Percentiles rank a stretch among this genome's conserved stretches.
These are phyloP conservation scores for Gambelia wislizenii DNA, from an alignment of 2,797 vertebrate genomes.

Conservation along the genomic window DNA sequence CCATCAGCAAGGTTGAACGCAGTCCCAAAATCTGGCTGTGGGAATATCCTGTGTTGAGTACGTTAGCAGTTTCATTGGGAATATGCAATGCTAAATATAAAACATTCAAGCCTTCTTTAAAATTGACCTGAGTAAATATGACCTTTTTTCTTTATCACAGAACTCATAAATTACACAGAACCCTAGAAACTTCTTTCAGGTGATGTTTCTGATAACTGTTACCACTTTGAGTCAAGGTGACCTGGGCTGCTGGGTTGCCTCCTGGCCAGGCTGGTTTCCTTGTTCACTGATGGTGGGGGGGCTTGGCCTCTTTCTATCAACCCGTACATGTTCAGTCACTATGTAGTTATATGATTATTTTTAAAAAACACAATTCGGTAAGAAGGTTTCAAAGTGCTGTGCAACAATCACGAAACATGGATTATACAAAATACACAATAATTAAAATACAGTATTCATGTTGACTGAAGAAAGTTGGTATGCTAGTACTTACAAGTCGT, in stretches of 20 bases:
- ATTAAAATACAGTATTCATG: not conserved
- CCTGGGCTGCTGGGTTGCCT: slow-evolving; percentile 49
- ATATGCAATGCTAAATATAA: slow-evolving; percentile 58
- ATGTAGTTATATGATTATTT: not conserved
- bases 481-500: not conserved
- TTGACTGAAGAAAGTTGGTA: not conserved
- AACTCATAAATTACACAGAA: slow-evolving; percentile 70
- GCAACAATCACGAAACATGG: not conserved
- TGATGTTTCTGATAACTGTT: slow-evolving; percentile 63
- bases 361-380: not conserved
- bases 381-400: not conserved
- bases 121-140: slow-evolving; percentile 71
- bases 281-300: slow-evolving; percentile 56
- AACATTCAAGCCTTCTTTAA: slow-evolving; percentile 57
- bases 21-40: slow-evolving; percentile 13
- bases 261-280: slow-evolving; percentile 40
- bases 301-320: slow-evolving; percentile 58
- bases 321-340: slow-evolving; percentile 25
- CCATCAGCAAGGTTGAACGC: no score
- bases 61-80: slow-evolving; percentile 57
- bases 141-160: slow-evolving; percentile 67
- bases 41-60: slow-evolving; percentile 28
- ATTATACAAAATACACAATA: not conserved
- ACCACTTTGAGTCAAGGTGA: slow-evolving; percentile 68
- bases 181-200: slow-evolving; percentile 71